phyloP scores from a whole-genome alignment of 37 sponge, comb jelly and placozoan genomes.

The Diacarnus erythraeanus region DNA sequence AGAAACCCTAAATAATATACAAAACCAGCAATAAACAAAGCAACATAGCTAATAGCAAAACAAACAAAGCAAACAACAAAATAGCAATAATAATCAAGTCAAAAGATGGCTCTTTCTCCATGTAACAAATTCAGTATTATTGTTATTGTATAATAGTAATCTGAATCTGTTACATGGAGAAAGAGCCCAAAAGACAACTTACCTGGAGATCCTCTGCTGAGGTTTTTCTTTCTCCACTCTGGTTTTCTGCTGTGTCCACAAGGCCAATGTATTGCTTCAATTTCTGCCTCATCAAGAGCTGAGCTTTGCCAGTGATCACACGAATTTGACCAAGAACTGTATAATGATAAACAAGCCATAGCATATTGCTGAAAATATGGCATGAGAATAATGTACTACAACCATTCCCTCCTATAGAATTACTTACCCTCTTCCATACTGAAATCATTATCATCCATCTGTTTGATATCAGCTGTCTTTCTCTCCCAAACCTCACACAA shows the following conservation, averaged over 20 bases:
- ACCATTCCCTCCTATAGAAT: too few species aligned
- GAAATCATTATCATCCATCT: not conserved
- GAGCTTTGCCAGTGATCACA: slow-evolving; percentile 68
- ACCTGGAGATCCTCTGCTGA: slow-evolving; percentile 58
- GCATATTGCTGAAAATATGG: not conserved
- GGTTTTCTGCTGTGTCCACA: slow-evolving; percentile 51
- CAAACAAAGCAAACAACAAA: not conserved
- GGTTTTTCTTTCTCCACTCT: slow-evolving; percentile 33
- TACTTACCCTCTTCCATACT: slow-evolving; percentile 24
- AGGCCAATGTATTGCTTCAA: slow-evolving; percentile 74
- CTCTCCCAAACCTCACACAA: slow-evolving; percentile 51
- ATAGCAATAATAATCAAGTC: not conserved
- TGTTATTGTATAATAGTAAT: too few species aligned
- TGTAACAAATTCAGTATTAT: too few species aligned
- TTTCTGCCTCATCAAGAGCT: slow-evolving; percentile 70
- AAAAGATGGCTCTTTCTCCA: not conserved
- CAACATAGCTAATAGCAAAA: not conserved
- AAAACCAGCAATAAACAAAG: not conserved
- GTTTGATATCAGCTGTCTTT: slow-evolving; percentile 18
- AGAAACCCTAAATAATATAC: slow-evolving; percentile 55
- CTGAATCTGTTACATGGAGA: too few species aligned
- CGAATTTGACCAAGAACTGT: slow-evolving; percentile 70
- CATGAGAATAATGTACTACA: not conserved
- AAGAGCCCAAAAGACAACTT: not conserved
- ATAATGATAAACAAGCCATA: not conserved